Percentiles rank a stretch among this genome's conserved stretches.
Evolutionary conservation across 2,113 vertebrate genomes (phyloP).

Genomic region (human (Homo sapiens)): DNA sequence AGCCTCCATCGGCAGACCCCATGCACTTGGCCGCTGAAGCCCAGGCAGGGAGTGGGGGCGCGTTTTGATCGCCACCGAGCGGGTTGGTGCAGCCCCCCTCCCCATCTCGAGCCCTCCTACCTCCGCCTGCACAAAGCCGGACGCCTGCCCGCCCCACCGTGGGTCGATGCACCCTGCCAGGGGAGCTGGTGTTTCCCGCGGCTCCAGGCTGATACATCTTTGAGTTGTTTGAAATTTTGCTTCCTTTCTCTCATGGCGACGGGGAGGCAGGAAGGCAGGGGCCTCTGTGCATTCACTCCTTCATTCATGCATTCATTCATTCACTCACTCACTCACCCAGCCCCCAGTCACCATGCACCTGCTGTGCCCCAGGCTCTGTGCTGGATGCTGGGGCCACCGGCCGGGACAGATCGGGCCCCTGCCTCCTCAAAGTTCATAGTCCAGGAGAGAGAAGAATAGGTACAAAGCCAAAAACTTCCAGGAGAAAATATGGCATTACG

Average conservation of each 20-base stretch:
- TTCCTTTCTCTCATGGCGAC: not conserved
- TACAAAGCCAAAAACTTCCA: not conserved
- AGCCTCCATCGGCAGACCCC: not conserved
- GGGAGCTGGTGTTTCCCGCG: not conserved
- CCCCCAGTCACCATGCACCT: not conserved
- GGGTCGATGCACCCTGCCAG: constrained; percentile 45
- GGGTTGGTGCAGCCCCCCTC: not conserved
- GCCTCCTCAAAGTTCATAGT: not conserved
- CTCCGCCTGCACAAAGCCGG: constrained; percentile 45
- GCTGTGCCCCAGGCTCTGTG: not conserved
- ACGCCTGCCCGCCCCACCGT: not conserved
- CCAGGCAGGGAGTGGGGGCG: not conserved
- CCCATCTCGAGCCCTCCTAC: not conserved
- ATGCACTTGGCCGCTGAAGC: not conserved
- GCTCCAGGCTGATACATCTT: not conserved
- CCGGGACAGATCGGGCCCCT: not conserved
- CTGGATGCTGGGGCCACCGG: not conserved
- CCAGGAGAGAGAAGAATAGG: not conserved
- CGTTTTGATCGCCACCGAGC: not conserved
- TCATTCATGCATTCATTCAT: not conserved
- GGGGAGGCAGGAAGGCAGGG: not conserved
- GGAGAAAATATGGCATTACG: not conserved
- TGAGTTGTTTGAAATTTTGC: not conserved
- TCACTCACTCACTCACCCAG: too few relatives aligned
- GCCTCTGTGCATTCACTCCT: too few relatives aligned